Evolutionary conservation across 2,888 invertebrate species (phyloP), one percentile per base, ranked within the genome.

Genomic region (Operophtera brumata): DNA sequence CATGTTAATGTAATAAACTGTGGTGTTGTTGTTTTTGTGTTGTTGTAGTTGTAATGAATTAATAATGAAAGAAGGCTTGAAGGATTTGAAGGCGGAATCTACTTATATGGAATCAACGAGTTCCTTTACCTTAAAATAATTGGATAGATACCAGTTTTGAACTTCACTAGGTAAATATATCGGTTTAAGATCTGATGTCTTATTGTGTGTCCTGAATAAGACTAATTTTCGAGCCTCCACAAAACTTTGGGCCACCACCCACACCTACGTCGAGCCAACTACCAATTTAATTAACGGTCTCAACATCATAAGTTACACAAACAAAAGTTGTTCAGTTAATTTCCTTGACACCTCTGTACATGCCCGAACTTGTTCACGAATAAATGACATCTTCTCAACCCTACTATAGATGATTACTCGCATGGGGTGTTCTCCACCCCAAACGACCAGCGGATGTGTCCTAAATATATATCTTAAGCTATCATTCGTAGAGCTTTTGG

Each of bases 201-300:
- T 20, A 20, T 20, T 20, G 4, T 20, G 20, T 20, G 4, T 4
- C 4, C 43, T 13, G 10, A 35, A 34, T 14, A 36, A 34, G 14
- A 30, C 37, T 42, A 10, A 34, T 32, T 40, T 40, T 39, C 32
- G 10, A 39, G 32, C 10, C 39, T 40, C 6, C 4, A 30, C 4
- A 36, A 20, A 52, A 52, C 35, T 40, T 47, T 40, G 13, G 6
- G 39, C 46, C 46, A 50, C 14, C 37, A 25, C 30, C n/a, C n/a
- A 36, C 25, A 36, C 13, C 2, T 9, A 41, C 35, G 20, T 20
- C 20, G 13, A 55, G 50, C 30, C 37, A 50, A 42, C 46, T 28
- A 35, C 32, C 47, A 55, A 57, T 57, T 53, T 47, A 54, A 51
- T 60, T 41, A 56, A 45, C 37, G 39, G 44, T 37, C 44, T 37